Percentiles rank a stretch among this genome's conserved stretches.
phyloP scores from a whole-genome alignment of 2,888 invertebrate genomes.

The Sphaeridia pumilis region DNA sequence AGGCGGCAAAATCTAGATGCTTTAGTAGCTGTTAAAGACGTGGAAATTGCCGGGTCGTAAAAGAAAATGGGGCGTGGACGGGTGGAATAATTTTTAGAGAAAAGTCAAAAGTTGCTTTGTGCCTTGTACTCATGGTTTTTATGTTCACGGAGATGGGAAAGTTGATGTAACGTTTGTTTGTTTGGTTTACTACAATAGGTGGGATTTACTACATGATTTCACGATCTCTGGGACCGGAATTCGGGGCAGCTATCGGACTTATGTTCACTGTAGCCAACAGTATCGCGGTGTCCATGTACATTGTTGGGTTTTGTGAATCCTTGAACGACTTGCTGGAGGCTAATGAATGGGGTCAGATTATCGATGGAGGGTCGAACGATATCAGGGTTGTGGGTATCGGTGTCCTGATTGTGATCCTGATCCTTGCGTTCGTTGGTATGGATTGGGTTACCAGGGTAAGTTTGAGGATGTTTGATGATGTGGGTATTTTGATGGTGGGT shows the following conservation, averaged over 20 bases:
- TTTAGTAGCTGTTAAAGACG: too few relatives aligned
- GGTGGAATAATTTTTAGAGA: too few relatives aligned
- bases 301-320: constrained; percentile 52
- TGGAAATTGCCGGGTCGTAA: too few relatives aligned
- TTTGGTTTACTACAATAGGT: constrained; percentile 21
- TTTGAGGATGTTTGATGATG: too few relatives aligned
- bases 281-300: constrained; percentile 49
- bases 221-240: constrained; percentile 37
- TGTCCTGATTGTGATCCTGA: constrained; percentile 41
- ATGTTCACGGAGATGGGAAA: neutral
- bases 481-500: too few relatives aligned
- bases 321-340: constrained; percentile 44
- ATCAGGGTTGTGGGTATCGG: constrained; percentile 63
- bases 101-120: too few relatives aligned
- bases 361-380: constrained; percentile 66
- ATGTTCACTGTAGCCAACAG: constrained; percentile 53
- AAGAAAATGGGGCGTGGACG: too few relatives aligned
- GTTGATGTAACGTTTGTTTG: neutral
- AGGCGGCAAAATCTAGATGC: too few relatives aligned
- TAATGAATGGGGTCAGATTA: constrained; percentile 51
- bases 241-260: constrained; percentile 50
- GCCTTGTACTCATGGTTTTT: too few relatives aligned
- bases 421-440: constrained; percentile 48
- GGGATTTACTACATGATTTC: constrained; percentile 37
- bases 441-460: constrained; percentile 50